Percentiles rank a stretch among this genome's conserved stretches.
These are phyloP conservation scores for Myiagra hebetior DNA, from an alignment of 2,113 vertebrate genomes.

Conservation along the genomic window DNA sequence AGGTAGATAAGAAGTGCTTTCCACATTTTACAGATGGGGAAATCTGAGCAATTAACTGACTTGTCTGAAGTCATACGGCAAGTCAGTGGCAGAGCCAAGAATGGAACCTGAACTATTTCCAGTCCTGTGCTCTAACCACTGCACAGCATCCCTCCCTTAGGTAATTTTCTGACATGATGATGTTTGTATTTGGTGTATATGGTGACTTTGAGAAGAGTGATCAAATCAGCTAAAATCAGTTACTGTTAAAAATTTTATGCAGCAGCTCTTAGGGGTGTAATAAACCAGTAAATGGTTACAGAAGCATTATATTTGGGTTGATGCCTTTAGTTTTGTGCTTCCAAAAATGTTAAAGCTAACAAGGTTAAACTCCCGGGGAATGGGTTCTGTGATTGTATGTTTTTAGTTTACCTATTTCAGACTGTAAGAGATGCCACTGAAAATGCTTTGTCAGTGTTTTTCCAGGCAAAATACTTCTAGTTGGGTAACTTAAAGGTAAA, in stretches of 20 bases:
- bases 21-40: slow-evolving; percentile 41
- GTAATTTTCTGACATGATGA: slow-evolving; percentile 26
- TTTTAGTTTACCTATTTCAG: background rate
- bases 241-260: background rate
- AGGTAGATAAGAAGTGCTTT: slow-evolving; percentile 52
- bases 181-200: background rate
- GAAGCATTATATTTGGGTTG: background rate
- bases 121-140: slow-evolving; percentile 55
- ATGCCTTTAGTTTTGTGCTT: background rate
- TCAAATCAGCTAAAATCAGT: background rate
- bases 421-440: background rate
- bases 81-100: slow-evolving; percentile 51
- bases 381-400: background rate
- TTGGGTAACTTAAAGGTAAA: background rate
- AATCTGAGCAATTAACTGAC: slow-evolving; percentile 43
- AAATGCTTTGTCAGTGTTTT: background rate
- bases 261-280: background rate
- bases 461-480: background rate
- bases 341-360: background rate
- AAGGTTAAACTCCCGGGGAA: background rate
- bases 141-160: slow-evolving; percentile 29
- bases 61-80: slow-evolving; percentile 19
- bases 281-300: background rate
- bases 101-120: slow-evolving; percentile 43
- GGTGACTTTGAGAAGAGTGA: background rate